Evolutionary conservation across 2,113 vertebrate species (phyloP).

Genomic region (Cebidichthys violaceus): DNA sequence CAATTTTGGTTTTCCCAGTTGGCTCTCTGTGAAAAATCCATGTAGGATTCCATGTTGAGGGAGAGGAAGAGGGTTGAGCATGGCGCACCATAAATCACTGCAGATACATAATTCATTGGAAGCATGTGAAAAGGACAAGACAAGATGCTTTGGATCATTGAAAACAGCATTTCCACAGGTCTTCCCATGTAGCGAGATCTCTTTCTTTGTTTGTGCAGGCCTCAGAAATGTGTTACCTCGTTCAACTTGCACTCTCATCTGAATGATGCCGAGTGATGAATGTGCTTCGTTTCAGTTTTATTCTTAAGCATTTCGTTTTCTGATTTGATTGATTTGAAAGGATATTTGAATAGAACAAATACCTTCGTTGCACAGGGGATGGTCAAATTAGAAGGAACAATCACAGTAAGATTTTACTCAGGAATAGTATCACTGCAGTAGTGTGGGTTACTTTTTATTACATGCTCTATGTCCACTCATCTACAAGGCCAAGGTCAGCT

Average conservation of each 20-base stretch:
- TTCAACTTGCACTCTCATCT: slow-evolving; percentile 37
- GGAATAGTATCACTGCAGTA: neutral
- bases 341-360: slow-evolving; percentile 8
- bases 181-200: slow-evolving; percentile 59
- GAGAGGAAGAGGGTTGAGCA: slow-evolving; percentile 76
- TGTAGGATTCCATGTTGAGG: slow-evolving; percentile 70
- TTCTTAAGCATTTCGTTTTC: slow-evolving; percentile 22
- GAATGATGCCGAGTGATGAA: slow-evolving; percentile 38
- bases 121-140: slow-evolving; percentile 84
- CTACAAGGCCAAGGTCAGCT: slow-evolving; percentile 33
- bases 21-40: slow-evolving; percentile 78
- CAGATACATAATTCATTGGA: slow-evolving; percentile 88
- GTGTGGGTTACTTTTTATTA: slow-evolving; percentile 4
- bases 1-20: slow-evolving; percentile 86
- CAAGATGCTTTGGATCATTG: slow-evolving; percentile 84
- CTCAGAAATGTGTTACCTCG: slow-evolving; percentile 31
- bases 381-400: neutral
- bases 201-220: slow-evolving; percentile 53
- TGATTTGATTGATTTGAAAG: slow-evolving; percentile 29
- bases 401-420: slow-evolving; percentile 13
- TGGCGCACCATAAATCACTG: slow-evolving; percentile 85
- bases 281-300: slow-evolving; percentile 12
- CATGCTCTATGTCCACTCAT: slow-evolving; percentile 9
- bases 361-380: neutral
- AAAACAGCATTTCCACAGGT: slow-evolving; percentile 78